These are phyloP conservation scores for Chymomyza procnemis DNA, from an alignment of 2,888 invertebrate species.

Conservation along the genomic window DNA sequence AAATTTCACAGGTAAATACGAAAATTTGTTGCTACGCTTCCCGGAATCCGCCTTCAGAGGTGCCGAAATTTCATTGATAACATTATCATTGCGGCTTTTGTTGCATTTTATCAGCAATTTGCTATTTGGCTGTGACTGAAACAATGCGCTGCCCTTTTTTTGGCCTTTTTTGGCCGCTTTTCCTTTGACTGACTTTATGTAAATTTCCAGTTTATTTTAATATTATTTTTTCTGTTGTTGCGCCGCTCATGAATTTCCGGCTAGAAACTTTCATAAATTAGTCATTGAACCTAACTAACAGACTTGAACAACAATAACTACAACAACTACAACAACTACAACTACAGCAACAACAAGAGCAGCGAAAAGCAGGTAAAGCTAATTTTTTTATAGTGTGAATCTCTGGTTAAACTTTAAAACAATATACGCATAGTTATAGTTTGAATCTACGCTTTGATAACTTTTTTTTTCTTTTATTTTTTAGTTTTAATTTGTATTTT, in stretches of 20 bases:
- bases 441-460: conserved; percentile 64
- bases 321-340: conserved; percentile 7
- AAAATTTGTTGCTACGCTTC: conserved; percentile 26
- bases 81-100: no score
- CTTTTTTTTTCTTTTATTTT: conserved; percentile 20
- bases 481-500: no score
- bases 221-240: conserved; percentile 11
- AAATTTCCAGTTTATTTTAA: not conserved
- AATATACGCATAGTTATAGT: conserved; percentile 47
- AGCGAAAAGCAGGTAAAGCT: conserved; percentile 38
- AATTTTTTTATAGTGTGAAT: conserved; percentile 65
- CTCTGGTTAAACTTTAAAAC: conserved; percentile 50
- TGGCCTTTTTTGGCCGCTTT: not conserved
- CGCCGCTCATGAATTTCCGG: conserved; percentile 27
- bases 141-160: not conserved
- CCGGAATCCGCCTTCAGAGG: conserved; percentile 12
- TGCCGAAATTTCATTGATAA: not conserved
- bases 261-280: conserved; percentile 65
- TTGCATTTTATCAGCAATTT: conserved; percentile 11
- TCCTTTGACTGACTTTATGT: not conserved
- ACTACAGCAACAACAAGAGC: no score
- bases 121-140: conserved; percentile 27
- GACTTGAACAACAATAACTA: not conserved
- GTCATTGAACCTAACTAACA: conserved; percentile 61
- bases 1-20: conserved; percentile 58